A percentile compares a stretch with the other conserved stretches of the same genome.
These are phyloP conservation scores for Octodonta nipae DNA, from an alignment of 2,888 invertebrate species.

Conservation along the genomic window DNA sequence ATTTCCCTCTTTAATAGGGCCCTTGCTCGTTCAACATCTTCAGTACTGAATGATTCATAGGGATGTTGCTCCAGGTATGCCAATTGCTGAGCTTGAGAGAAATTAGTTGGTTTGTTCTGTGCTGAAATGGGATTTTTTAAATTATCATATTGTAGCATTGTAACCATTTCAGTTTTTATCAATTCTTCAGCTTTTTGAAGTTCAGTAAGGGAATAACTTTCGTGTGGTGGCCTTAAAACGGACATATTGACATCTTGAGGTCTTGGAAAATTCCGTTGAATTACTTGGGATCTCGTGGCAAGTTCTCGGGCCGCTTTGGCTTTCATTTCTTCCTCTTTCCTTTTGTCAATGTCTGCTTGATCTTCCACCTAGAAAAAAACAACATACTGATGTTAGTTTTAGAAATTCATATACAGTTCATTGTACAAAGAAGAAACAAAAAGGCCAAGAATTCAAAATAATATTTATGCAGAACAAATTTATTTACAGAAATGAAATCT, in stretches of 20 bases:
- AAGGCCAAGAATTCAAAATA: too few species aligned
- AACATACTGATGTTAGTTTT: too few species aligned
- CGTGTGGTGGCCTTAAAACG: slow-evolving; percentile 62
- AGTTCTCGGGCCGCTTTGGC: slow-evolving; percentile 56
- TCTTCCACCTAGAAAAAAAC: slow-evolving; percentile 49
- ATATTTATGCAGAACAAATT: too few species aligned
- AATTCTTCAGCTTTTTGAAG: slow-evolving; percentile 91
- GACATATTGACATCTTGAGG: slow-evolving; percentile 75
- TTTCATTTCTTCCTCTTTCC: slow-evolving; percentile 53
- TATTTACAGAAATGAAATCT: too few species aligned
- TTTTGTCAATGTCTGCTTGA: slow-evolving; percentile 73
- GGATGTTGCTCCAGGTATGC: slow-evolving; percentile 78
- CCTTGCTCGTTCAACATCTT: slow-evolving; percentile 55
- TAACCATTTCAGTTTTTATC: slow-evolving; percentile 91
- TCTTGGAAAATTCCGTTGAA: slow-evolving; percentile 73
- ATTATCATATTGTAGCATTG: slow-evolving; percentile 85
- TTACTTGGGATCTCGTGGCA: slow-evolving; percentile 60
- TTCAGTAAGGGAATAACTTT: slow-evolving; percentile 66
- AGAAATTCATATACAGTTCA: too few species aligned
- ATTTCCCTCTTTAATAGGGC: slow-evolving; percentile 65
- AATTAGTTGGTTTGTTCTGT: slow-evolving; percentile 40
- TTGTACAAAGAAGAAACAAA: too few species aligned
- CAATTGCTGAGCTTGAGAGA: slow-evolving; percentile 55
- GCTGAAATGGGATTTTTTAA: slow-evolving; percentile 55
- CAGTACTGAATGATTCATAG: slow-evolving; percentile 57